Percentiles rank a stretch among this genome's conserved stretches.
These are phyloP conservation scores for Thunnus maccoyii DNA, from an alignment of 2,113 vertebrate genomes.

Conservation along the genomic window DNA sequence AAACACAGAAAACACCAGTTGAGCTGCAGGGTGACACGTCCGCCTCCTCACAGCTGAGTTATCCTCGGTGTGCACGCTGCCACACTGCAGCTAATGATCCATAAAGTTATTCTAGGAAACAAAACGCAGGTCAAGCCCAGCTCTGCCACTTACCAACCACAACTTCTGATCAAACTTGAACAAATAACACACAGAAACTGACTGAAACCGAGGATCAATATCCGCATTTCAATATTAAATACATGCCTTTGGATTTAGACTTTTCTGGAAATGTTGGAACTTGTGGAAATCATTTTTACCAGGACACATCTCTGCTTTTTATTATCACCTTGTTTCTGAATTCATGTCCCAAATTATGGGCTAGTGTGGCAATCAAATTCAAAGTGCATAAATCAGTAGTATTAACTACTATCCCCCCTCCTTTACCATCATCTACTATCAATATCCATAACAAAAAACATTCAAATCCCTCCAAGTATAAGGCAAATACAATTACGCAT, in stretches of 20 bases:
- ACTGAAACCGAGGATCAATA: constrained; percentile 7
- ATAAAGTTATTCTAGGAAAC: constrained; percentile 14
- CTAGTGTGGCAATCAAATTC: constrained; percentile 54
- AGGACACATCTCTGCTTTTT: neutral
- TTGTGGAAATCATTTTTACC: neutral
- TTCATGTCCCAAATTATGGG: constrained; percentile 21
- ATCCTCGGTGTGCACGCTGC: constrained; percentile 7
- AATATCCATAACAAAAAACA: constrained; percentile 50
- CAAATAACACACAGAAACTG: constrained; percentile 12
- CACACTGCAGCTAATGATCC: constrained; percentile 8
- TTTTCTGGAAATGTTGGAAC: neutral
- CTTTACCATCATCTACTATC: constrained; percentile 37
- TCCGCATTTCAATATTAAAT: constrained; percentile 25
- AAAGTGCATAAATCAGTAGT: constrained; percentile 83
- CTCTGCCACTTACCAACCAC: constrained; percentile 9
- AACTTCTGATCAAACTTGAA: neutral
- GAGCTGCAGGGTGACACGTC: constrained; percentile 1
- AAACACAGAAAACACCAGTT: constrained; percentile 18
- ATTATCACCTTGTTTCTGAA: constrained; percentile 30
- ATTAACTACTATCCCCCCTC: constrained; percentile 57
- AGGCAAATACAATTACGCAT: constrained; percentile 53
- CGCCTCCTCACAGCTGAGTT: constrained; percentile 10
- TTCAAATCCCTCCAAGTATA: constrained; percentile 63
- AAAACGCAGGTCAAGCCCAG: constrained; percentile 6
- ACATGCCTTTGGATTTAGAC: constrained; percentile 23